Evolutionary conservation across 2,888 invertebrate species (phyloP), one percentile per base, ranked within the genome.

Genomic region (Eupithecia vulgata): DNA sequence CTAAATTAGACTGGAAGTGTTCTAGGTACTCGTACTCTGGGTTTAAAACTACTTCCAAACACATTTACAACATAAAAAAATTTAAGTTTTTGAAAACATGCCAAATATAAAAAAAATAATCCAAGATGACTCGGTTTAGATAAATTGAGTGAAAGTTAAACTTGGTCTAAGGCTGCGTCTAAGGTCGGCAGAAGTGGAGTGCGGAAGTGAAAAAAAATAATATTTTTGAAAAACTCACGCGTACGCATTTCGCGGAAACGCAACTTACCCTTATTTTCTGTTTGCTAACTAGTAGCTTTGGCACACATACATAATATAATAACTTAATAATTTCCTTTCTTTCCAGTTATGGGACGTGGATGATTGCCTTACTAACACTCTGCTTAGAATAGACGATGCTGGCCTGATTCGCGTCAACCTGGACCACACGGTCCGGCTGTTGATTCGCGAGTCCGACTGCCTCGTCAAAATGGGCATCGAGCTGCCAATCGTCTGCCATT

Each of bases 361-460:
- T 82, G 95, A 95, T 73, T 95, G 96, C 79, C 86, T 96, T 4
- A 95, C 95, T 77, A 96, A 96, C 81, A 95, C 95, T 13, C 83
- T 97, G 12, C 88, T 97, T 34, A 91, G 93, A 34, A 94, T 97
- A 37, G 96, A 96, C 79, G 96, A 96, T 35, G 90, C 94, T 7
- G 96, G 97, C 42, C 95, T 95, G 73, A 91, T 98, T 7, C 95
- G 95, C 76, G 97, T 98, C 0, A 98, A 98, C 85, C 88, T 98
- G 48, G 97, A 98, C 87, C 95, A 95, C 42, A 96, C 97, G 0
- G 96, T 98, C 30, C 95, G 96, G 6, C 90, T 98, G 40, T 92
- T 98, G 52, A 97, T 98, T 70, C 94, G 97, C 40, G 98, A 98
- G 88, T 96, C 98, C 0, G 98, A 98, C 86, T 96, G 98, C 84